These are phyloP conservation scores for Corythaixoides concolor DNA, from an alignment of 2,113 vertebrate genomes.

Conservation along the genomic window DNA sequence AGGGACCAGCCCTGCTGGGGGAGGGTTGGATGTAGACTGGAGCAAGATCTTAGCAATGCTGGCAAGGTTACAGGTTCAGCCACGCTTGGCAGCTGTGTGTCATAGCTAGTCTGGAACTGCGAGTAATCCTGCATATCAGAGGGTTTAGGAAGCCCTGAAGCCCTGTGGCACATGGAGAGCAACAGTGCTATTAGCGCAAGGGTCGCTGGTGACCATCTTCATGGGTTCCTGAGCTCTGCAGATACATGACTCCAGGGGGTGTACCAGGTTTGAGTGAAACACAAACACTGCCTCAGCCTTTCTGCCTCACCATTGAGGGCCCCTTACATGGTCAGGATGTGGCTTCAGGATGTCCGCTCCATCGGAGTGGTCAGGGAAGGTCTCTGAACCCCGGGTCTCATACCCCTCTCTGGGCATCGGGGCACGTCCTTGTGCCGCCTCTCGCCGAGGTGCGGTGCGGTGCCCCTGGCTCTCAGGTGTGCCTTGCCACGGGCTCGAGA, in stretches of 20 bases:
- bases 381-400: no score
- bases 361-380: neutral
- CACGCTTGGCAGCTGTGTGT: rapidly evolving
- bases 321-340: neutral
- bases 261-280: neutral
- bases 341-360: neutral
- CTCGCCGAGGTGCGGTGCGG: rapidly evolving
- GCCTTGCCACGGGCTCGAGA: no score
- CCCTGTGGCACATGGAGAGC: neutral
- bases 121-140: rapidly evolving
- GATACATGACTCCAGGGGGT: rapidly evolving
- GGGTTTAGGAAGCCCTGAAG: neutral
- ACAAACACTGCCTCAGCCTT: rapidly evolving
- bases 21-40: neutral
- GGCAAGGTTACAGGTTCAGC: neutral
- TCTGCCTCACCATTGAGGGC: neutral
- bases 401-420: neutral
- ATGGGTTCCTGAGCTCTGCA: neutral
- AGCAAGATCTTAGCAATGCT: neutral
- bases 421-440: rapidly evolving
- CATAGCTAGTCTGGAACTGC: no score
- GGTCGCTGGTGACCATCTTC: rapidly evolving
- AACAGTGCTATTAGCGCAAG: rapidly evolving
- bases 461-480: neutral
- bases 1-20: neutral